Evolutionary conservation across 1,140 invertebrate genomes (phyloP).

Genomic region (Tigriopus japonicus): DNA sequence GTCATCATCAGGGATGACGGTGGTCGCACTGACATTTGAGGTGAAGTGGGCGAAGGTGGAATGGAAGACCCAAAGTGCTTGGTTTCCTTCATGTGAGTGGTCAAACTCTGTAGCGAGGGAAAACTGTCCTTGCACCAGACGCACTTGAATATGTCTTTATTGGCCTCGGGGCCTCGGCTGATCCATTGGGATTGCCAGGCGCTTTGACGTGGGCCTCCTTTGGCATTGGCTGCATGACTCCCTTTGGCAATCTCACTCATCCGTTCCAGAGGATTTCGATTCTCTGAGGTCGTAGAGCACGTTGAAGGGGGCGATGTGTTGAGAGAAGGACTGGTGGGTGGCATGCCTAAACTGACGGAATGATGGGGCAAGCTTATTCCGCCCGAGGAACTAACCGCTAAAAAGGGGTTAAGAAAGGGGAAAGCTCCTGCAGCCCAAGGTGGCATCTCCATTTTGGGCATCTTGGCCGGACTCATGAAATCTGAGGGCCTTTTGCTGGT

Average conservation of each 20-base stretch:
- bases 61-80: conserved; percentile 48
- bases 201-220: conserved; percentile 21
- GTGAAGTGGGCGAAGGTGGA: conserved; percentile 28
- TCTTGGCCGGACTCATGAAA: background rate
- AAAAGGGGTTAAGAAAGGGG: conserved; percentile 7
- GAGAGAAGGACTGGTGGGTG: no score
- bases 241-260: conserved; percentile 75
- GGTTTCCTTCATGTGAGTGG: conserved; percentile 84
- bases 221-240: conserved; percentile 33
- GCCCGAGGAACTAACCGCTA: background rate
- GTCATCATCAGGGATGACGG: no score
- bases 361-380: background rate
- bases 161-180: conserved; percentile 76
- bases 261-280: conserved; percentile 54
- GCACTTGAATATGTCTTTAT: conserved; percentile 70
- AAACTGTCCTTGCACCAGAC: conserved; percentile 92
- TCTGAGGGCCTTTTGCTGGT: background rate
- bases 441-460: background rate
- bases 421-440: background rate
- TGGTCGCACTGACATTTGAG: no score
- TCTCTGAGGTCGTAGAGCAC: conserved; percentile 27
- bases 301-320: no score
- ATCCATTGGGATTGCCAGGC: conserved; percentile 87
- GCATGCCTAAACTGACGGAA: conserved; percentile 30
- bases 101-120: conserved; percentile 65